Percentiles rank a stretch among this genome's conserved stretches.
phyloP scores from a whole-genome alignment of 2,888 invertebrate genomes.

The Creontiades dilutus region DNA sequence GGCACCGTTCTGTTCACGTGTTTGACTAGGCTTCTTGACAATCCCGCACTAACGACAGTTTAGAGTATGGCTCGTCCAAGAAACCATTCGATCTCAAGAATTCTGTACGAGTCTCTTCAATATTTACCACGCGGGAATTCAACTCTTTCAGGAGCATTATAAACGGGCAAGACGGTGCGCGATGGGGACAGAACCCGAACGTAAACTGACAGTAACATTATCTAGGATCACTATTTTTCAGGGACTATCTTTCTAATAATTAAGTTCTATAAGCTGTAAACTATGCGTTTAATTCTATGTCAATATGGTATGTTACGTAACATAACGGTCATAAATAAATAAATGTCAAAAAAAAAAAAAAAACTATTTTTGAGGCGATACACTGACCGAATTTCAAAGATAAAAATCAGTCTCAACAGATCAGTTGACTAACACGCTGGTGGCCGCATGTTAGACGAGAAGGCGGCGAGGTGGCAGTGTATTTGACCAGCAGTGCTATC shows the following conservation, averaged over 20 bases:
- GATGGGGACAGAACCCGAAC: background rate
- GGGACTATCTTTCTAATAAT: too few species aligned
- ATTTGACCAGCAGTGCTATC: background rate
- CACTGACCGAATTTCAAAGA: background rate
- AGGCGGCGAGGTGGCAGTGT: background rate
- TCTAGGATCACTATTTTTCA: background rate
- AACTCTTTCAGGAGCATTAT: too few species aligned
- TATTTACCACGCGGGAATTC: background rate
- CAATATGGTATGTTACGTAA: too few species aligned
- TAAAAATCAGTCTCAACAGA: background rate
- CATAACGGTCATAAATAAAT: too few species aligned
- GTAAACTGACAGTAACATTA: background rate
- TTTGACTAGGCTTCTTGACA: background rate
- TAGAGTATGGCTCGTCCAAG: background rate
- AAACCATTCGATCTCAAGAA: background rate
- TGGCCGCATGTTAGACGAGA: background rate
- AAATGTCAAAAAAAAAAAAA: too few species aligned
- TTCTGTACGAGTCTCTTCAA: background rate
- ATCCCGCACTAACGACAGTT: background rate
- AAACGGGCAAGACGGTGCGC: too few species aligned
- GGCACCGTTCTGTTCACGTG: too few species aligned
- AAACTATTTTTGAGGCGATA: too few species aligned
- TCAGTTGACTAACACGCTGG: background rate
- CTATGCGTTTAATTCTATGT: too few species aligned
- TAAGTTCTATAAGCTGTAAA: too few species aligned